Evolutionary conservation across 2,113 vertebrate genomes (phyloP).

Genomic region (Strigops habroptila): DNA sequence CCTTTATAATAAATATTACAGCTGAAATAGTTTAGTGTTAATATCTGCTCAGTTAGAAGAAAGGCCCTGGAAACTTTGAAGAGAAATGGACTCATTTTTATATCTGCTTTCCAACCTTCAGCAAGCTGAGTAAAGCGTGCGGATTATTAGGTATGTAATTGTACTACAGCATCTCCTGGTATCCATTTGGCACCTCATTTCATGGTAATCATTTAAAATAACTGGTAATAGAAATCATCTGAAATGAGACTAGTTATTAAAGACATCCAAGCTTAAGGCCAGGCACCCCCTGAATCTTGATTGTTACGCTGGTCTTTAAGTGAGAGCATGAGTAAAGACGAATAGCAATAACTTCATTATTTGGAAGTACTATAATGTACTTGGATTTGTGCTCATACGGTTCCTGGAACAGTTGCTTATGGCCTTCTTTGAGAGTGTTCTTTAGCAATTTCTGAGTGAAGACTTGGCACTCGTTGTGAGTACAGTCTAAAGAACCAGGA

Average conservation of each 20-base stretch:
- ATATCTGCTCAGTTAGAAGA: neutral
- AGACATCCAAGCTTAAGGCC: neutral
- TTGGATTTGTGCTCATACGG: neutral
- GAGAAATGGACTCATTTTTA: neutral
- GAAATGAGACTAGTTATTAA: neutral
- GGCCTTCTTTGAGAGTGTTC: neutral
- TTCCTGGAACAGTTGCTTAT: neutral
- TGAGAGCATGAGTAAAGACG: neutral
- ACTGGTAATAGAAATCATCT: conserved; percentile 33
- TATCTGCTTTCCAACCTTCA: conserved; percentile 4
- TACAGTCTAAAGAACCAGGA: neutral
- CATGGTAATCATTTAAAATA: conserved; percentile 15
- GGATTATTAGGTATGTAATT: conserved; percentile 21
- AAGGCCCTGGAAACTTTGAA: neutral
- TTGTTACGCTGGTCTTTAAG: neutral
- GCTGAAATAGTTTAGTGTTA: neutral
- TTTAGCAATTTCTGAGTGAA: conserved; percentile 11
- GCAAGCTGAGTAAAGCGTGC: neutral
- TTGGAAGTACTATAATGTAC: conserved; percentile 8
- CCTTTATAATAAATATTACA: neutral
- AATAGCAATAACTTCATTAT: neutral
- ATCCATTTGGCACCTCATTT: conserved; percentile 41
- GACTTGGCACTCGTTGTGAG: neutral
- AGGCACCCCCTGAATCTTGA: neutral
- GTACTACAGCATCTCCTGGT: neutral